These are phyloP conservation scores for Prosopocoilus inquinatus DNA, from an alignment of 2,888 invertebrate genomes.

Conservation along the genomic window DNA sequence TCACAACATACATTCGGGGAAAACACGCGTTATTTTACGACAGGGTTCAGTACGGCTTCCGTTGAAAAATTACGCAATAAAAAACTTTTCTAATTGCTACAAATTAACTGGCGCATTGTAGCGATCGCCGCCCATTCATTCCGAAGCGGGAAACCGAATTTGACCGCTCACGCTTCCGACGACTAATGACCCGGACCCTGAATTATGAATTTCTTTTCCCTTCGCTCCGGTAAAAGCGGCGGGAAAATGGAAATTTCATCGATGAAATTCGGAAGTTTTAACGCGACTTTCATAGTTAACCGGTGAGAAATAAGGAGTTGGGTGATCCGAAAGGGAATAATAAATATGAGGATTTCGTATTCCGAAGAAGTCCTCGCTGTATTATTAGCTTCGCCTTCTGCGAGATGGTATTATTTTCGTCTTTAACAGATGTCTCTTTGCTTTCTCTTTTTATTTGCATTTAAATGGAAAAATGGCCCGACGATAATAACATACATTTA, in stretches of 20 bases:
- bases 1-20: too few relatives aligned
- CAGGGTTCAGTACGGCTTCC: too few relatives aligned
- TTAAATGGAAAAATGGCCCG: too few relatives aligned
- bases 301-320: background rate
- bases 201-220: background rate
- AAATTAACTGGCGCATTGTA: background rate
- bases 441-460: too few relatives aligned
- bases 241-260: background rate
- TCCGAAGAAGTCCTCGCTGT: too few relatives aligned
- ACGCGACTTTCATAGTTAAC: constrained; percentile 1
- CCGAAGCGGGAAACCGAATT: background rate
- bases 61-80: too few relatives aligned
- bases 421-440: background rate
- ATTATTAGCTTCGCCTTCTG: too few relatives aligned
- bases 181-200: background rate
- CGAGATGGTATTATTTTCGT: background rate
- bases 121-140: background rate
- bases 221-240: background rate
- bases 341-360: too few relatives aligned
- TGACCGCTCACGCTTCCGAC: background rate
- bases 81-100: too few relatives aligned
- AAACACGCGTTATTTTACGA: too few relatives aligned
- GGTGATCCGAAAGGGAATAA: background rate
- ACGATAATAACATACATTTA: too few relatives aligned
- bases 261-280: background rate